Percentiles rank a stretch among this genome's conserved stretches.
phyloP scores from a whole-genome alignment of 2,888 invertebrate genomes.

The Andrena haemorrhoa region DNA sequence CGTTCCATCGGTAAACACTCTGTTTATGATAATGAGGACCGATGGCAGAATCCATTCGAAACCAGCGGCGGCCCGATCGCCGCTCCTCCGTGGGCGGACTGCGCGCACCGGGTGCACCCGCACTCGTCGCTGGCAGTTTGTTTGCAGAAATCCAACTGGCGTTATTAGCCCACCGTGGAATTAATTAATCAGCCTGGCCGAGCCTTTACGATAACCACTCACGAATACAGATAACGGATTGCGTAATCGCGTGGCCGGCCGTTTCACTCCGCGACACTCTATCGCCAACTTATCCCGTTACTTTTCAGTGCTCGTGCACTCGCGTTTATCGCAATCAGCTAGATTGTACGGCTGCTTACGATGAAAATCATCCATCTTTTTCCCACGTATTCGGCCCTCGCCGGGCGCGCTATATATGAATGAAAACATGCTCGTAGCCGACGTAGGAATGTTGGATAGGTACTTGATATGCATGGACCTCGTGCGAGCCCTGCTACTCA shows the following conservation, averaged over 20 bases:
- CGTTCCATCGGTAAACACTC: constrained; percentile 42
- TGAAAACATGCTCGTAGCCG: not conserved
- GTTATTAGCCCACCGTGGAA: constrained; percentile 58
- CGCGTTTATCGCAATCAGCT: constrained; percentile 2
- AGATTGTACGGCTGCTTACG: not conserved
- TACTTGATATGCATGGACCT: too few relatives aligned
- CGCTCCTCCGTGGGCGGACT: not conserved
- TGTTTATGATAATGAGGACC: constrained; percentile 60
- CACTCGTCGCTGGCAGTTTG: constrained; percentile 22
- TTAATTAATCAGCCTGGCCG: constrained; percentile 60
- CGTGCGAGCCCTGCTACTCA: too few relatives aligned
- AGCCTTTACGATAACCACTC: constrained; percentile 47
- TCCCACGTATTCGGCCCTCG: not conserved
- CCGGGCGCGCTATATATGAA: not conserved
- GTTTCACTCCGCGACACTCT: constrained; percentile 32
- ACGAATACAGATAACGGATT: constrained; percentile 59
- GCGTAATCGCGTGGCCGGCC: constrained; percentile 46
- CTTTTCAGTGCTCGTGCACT: constrained; percentile 46
- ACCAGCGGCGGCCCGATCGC: not conserved
- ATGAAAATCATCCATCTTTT: not conserved
- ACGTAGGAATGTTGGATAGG: too few relatives aligned
- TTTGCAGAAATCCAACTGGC: constrained; percentile 56
- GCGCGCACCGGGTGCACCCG: not conserved
- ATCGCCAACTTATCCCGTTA: constrained; percentile 41
- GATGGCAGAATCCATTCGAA: constrained; percentile 45